phyloP scores from a whole-genome alignment of 1,140 invertebrate species.

The Neomicropteryx cornuta region DNA sequence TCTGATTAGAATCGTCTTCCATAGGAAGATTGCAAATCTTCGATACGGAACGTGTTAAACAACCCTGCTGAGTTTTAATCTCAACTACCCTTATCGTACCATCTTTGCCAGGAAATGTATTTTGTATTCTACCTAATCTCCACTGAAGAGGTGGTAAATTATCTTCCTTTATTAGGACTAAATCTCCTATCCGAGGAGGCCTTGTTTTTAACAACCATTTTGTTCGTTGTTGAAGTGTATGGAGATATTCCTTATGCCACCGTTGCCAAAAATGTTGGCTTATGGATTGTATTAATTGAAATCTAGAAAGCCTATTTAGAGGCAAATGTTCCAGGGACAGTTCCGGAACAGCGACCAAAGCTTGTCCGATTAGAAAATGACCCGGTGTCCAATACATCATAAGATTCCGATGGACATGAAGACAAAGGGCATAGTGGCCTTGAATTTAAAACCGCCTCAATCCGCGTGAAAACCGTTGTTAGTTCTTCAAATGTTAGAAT shows the following conservation, averaged over 20 bases:
- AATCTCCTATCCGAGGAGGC: conserved; percentile 9
- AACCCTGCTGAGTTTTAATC: conserved; percentile 11
- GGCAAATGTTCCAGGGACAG: conserved; percentile 1
- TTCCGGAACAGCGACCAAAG: conserved; percentile 4
- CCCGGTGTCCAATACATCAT: conserved; percentile 8
- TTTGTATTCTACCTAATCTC: conserved; percentile 13
- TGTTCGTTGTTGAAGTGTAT: conserved; percentile 14
- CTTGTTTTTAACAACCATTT: conserved; percentile 14
- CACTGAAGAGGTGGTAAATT: conserved; percentile 12
- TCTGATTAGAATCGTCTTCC: too few species aligned
- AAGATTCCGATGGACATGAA: conserved; percentile 1
- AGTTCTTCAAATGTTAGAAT: conserved; percentile 14
- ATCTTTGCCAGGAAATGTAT: conserved; percentile 16
- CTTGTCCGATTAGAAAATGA: conserved; percentile 16
- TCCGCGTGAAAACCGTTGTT: conserved; percentile 12
- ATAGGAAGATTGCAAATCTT: too few species aligned
- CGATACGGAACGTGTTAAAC: too few species aligned
- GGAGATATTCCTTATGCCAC: conserved; percentile 20
- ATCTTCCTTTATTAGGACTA: conserved; percentile 16
- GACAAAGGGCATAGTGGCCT: conserved; percentile 19
- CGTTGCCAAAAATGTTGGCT: conserved; percentile 18
- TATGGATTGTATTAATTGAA: conserved; percentile 17
- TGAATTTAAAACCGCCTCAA: conserved; percentile 21
- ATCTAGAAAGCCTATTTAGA: conserved; percentile 13
- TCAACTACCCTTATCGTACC: conserved; percentile 13